These are phyloP conservation scores for Antrozous pallidus DNA, from an alignment of 2,797 vertebrate genomes.

Conservation along the genomic window DNA sequence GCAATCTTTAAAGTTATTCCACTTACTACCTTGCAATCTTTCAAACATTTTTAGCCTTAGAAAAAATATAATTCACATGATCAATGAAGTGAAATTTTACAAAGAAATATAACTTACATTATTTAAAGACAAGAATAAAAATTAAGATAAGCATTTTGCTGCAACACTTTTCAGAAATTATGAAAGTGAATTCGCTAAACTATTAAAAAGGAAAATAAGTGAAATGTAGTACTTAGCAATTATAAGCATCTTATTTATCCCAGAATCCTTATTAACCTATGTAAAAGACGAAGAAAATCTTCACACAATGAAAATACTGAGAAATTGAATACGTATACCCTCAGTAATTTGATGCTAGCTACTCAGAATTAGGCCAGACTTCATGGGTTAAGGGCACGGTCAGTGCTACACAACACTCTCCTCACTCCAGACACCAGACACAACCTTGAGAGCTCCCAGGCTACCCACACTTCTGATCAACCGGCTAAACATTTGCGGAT, in stretches of 20 bases:
- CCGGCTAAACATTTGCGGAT: background rate
- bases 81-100: background rate
- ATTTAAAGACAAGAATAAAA: background rate
- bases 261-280: background rate
- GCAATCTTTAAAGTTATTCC: background rate
- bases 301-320: background rate
- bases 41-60: background rate
- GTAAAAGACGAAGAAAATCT: background rate
- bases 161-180: background rate
- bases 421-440: background rate
- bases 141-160: background rate
- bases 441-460: background rate
- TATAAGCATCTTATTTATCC: background rate
- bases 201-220: background rate
- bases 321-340: background rate
- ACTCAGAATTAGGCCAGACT: background rate
- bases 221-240: background rate
- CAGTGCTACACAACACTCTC: background rate
- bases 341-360: background rate
- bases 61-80: background rate
- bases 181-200: background rate
- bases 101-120: background rate
- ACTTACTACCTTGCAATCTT: background rate
- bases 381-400: background rate
- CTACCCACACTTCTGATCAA: background rate